A percentile compares a stretch with the other conserved stretches of the same genome.
Evolutionary conservation across 2,797 vertebrate genomes (phyloP).

Genomic region (Acipenser transmontanus): DNA sequence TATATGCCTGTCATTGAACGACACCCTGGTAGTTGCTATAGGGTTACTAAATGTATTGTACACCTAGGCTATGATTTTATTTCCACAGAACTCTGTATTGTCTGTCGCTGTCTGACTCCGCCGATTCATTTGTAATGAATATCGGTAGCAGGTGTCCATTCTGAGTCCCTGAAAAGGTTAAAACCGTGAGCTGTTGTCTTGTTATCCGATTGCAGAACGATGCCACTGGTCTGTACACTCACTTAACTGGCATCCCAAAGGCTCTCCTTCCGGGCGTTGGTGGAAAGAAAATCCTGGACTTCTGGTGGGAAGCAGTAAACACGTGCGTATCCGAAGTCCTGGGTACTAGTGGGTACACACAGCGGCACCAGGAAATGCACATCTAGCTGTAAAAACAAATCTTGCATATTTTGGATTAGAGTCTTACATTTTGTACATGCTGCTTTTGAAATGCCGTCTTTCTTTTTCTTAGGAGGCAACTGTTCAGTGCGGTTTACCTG

Average conservation of each 20-base stretch:
- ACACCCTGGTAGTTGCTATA: too few species aligned
- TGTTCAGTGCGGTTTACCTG: constrained; percentile 72
- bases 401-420: background rate
- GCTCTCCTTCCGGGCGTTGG: constrained; percentile 68
- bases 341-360: too few species aligned
- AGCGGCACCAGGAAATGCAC: background rate
- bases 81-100: background rate
- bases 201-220: constrained; percentile 52
- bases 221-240: constrained; percentile 60
- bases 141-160: too few species aligned
- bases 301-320: constrained; percentile 76
- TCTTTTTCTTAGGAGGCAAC: constrained; percentile 53
- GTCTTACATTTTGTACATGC: background rate
- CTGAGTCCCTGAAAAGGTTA: too few species aligned
- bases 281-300: constrained; percentile 73
- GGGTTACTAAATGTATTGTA: too few species aligned
- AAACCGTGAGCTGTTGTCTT: background rate
- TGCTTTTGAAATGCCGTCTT: background rate
- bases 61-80: too few species aligned
- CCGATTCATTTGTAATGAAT: background rate
- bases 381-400: background rate
- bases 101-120: background rate
- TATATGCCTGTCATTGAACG: too few species aligned
- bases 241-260: constrained; percentile 65
- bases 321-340: constrained; percentile 44